phyloP scores from a whole-genome alignment of 2,888 invertebrate genomes.

The Protophormia terraenovae region DNA sequence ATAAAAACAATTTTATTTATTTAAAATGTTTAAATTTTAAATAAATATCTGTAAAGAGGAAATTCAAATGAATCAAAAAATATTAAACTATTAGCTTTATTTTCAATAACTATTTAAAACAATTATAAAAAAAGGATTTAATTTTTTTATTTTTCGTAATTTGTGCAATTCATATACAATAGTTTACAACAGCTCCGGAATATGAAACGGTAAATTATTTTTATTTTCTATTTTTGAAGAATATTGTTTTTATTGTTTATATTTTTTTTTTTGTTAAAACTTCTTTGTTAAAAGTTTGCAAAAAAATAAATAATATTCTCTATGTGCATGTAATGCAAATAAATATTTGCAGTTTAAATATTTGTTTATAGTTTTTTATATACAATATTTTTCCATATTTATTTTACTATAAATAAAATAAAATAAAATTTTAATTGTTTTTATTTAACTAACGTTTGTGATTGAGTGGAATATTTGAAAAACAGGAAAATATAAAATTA shows the following conservation, averaged over 20 bases:
- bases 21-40: not conserved
- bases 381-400: conserved; percentile 7
- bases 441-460: conserved; percentile 11
- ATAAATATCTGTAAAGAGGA: not conserved
- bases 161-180: conserved; percentile 43
- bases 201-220: conserved; percentile 81
- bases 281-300: conserved; percentile 43
- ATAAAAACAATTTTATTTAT: not conserved
- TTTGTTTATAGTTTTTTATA: conserved; percentile 25
- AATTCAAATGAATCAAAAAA: not conserved
- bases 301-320: conserved; percentile 50
- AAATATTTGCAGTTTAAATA: conserved; percentile 49
- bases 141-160: conserved; percentile 42
- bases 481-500: not conserved
- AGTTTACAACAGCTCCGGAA: conserved; percentile 81
- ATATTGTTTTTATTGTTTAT: conserved; percentile 33
- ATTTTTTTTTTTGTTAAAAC: conserved; percentile 40
- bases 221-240: conserved; percentile 21
- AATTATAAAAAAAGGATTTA: conserved; percentile 2
- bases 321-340: conserved; percentile 58
- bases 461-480: conserved; percentile 24
- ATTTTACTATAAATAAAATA: not conserved
- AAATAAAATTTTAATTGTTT: conserved; percentile 13
- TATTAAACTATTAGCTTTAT: not conserved
- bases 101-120: not conserved